Evolutionary conservation across 2,797 vertebrate genomes (phyloP).

Genomic region (Coracias cyanogaster): DNA sequence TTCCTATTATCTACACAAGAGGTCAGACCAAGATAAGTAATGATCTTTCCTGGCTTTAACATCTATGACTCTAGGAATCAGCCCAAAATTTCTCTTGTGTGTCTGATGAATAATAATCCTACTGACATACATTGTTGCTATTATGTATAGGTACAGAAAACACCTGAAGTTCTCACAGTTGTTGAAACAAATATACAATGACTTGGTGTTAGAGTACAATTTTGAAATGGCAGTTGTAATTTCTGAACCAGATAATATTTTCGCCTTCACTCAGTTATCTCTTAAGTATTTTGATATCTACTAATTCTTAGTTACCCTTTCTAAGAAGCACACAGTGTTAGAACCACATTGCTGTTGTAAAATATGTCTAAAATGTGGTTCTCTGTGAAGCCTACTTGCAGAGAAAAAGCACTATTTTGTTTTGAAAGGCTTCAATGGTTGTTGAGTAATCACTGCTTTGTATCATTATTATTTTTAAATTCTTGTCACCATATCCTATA

Average conservation of each 20-base stretch:
- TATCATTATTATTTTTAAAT: background rate
- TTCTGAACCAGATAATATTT: background rate
- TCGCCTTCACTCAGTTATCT: background rate
- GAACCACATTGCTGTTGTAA: background rate
- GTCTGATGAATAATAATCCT: background rate
- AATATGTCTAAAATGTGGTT: background rate
- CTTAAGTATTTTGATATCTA: background rate
- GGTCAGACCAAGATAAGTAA: slow-evolving; percentile 7
- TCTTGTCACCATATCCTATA: background rate
- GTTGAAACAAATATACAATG: background rate
- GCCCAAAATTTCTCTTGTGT: background rate
- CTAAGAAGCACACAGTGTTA: background rate
- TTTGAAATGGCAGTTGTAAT: background rate
- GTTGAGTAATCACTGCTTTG: background rate
- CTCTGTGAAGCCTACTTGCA: background rate
- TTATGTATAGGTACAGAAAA: background rate
- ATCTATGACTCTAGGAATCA: background rate
- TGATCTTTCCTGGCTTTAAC: background rate
- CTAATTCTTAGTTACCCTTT: background rate
- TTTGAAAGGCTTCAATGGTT: background rate
- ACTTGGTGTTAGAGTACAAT: background rate
- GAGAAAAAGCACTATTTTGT: background rate
- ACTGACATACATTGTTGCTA: background rate
- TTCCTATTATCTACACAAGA: background rate
- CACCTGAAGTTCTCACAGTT: background rate